These are phyloP conservation scores for Zele albiditarsus DNA, from an alignment of 2,888 invertebrate genomes.

Conservation along the genomic window DNA sequence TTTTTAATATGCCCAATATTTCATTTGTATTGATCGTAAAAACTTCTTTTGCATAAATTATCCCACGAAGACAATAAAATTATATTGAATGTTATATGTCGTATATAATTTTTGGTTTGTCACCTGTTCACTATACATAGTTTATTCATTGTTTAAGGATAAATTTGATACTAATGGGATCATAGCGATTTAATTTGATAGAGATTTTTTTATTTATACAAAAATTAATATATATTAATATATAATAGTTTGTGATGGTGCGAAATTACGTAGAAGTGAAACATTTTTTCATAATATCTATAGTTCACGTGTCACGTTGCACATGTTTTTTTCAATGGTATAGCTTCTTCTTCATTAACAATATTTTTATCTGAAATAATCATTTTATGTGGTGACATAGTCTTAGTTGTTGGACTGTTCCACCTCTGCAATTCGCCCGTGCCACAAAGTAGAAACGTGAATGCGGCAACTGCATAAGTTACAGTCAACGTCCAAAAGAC, in stretches of 20 bases:
- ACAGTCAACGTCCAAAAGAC: slow-evolving; percentile 87
- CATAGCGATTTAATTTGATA: no score
- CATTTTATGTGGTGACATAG: neutral
- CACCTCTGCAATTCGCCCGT: slow-evolving; percentile 79
- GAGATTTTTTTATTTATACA: no score
- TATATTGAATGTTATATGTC: slow-evolving; percentile 65
- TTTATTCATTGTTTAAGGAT: neutral
- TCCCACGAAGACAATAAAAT: slow-evolving; percentile 71
- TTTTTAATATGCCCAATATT: slow-evolving; percentile 48
- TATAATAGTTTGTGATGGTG: neutral
- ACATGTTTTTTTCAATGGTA: slow-evolving; percentile 17
- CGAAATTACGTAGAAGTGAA: neutral
- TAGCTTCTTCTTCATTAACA: slow-evolving; percentile 14
- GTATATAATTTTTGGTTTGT: slow-evolving; percentile 21
- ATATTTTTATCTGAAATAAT: neutral
- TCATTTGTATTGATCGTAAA: slow-evolving; percentile 62
- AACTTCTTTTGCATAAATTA: slow-evolving; percentile 60
- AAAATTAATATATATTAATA: neutral
- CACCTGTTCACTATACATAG: neutral
- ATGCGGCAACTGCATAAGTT: slow-evolving; percentile 81
- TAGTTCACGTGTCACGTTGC: neutral
- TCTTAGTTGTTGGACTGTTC: slow-evolving; percentile 67
- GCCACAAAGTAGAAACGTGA: slow-evolving; percentile 79
- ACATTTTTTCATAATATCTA: neutral
- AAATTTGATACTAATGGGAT: no score